A percentile compares a stretch with the other conserved stretches of the same genome.
phyloP scores from a whole-genome alignment of 2,113 vertebrate genomes.

The Oceanodroma tethys region DNA sequence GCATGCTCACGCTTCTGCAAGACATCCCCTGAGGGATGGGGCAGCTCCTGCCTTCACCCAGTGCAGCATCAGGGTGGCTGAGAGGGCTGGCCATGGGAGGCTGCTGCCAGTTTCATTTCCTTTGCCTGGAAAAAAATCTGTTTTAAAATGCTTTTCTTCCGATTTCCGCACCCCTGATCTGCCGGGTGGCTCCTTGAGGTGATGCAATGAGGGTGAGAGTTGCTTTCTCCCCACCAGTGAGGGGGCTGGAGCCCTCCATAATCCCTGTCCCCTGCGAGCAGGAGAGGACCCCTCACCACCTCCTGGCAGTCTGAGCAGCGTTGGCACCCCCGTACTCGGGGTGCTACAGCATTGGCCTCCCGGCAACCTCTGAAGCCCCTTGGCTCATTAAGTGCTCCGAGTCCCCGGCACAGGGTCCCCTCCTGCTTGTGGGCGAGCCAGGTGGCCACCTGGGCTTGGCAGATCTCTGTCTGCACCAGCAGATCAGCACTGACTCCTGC shows the following conservation, averaged over 20 bases:
- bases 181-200: background rate
- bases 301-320: background rate
- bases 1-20: background rate
- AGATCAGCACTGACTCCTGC: background rate
- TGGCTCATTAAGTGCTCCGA: background rate
- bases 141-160: background rate
- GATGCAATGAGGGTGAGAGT: background rate
- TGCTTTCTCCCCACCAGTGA: background rate
- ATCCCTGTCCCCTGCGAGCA: background rate
- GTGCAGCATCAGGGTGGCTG: fast-evolving
- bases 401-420: fast-evolving
- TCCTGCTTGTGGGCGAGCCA: fast-evolving
- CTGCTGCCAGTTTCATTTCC: background rate
- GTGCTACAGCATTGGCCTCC: background rate
- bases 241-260: background rate
- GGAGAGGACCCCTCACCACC: background rate
- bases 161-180: background rate
- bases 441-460: background rate
- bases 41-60: background rate
- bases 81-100: background rate
- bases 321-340: background rate
- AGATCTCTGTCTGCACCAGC: background rate
- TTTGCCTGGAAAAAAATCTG: background rate
- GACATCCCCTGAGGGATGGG: fast-evolving
- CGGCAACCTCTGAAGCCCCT: background rate